Base-by-base conservation (phyloP, 1,140 invertebrate species). In the Tetranychus cinnabarinus region DNA sequence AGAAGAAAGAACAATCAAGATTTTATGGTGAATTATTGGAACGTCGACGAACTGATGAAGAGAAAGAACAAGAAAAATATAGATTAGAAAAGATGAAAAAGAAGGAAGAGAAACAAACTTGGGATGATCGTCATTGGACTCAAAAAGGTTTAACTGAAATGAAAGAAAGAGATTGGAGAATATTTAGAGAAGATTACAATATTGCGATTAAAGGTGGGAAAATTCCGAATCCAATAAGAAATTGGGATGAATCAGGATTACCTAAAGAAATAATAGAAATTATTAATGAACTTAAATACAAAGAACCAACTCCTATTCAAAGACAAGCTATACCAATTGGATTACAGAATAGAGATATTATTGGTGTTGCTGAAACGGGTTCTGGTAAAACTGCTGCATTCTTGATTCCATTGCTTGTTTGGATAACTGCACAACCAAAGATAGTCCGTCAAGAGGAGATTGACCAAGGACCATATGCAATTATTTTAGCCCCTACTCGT, bases 111-210 rank as follows among this genome's bases (percentile, higher is more conserved):
- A 97, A 98, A 75, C 90, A 97, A 70, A 87, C 90, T 70, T 97
- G 88, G 86, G 95, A 98, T 75, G 93, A 98, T 71, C 79, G 96
- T 35, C 95, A 99, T 74, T 99, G 96, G 96, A 86, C 84, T 23
- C 90, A 98, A 67, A 99, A 99, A 74, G 80, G 81, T 12, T 69
- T 84, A 0, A 80, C 84, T 58, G 91, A 98, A 75, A 99, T 99
- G 96, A 92, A 86, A 10, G 93, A 99, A 71, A 79, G 96, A 70
- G 96, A 99, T 77, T 99, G 96, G 96, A 80, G 96, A 71, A 99
- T 99, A 68, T 99, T 99, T 70, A 81, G 93, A 64, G 96, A 99
- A 76, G 96, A 99, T 76, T 99, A 95, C 70, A 99, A 95, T 70
- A 98, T 99, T 55, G 87, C 89, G 4, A 92, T 97, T 56, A 99